Evolutionary conservation across 1,140 invertebrate species (phyloP), one percentile per base, ranked within the genome.

Genomic region (Papilio aristodemus): DNA sequence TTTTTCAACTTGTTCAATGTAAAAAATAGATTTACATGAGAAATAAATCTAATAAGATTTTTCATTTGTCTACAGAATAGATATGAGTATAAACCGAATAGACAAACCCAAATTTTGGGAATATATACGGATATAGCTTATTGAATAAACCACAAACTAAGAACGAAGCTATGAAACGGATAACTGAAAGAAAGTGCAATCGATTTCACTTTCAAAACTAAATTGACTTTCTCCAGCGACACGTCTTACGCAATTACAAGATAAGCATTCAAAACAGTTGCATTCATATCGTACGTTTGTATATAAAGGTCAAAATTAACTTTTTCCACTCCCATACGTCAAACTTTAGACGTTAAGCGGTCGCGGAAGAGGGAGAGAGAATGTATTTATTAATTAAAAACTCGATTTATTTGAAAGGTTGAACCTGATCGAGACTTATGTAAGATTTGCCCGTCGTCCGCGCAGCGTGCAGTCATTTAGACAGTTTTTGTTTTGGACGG

Each of bases 191-290:
- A 91, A 89, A 86, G 84, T 90, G 81, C 85, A 89, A 91, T 91
- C 85, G 87, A 91, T 91, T 91, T 91, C 87, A 89, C 89, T 91
- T 91, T 91, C 87, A 91, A 89, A 89, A 88, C 87, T 90, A 91
- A 90, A 88, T 90, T 91, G 89, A 91, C 89, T 91, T 91, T 91
- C 89, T 89, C 89, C 84, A 86, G 80, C 89, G 87, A 90, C 89
- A 90, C 81, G 89, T 90, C 80, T 91, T 90, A 89, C 80, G 75
- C 84, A 91, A 90, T 89, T 77, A 83, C 80, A 79, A 90, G 83
- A 85, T 88, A 87, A 83, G 81, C 80, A 77, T 73, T 81, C 83
- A 84, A 86, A 87, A 89, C 80, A 81, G 77, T 79, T 80, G 81
- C 83, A 85, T 86, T 83, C 80, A 77, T 87, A 85, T 84, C 81